Percentiles rank a stretch among this genome's conserved stretches.
These are phyloP conservation scores for Anticlea derivata DNA, from an alignment of 2,888 invertebrate genomes.

Conservation along the genomic window DNA sequence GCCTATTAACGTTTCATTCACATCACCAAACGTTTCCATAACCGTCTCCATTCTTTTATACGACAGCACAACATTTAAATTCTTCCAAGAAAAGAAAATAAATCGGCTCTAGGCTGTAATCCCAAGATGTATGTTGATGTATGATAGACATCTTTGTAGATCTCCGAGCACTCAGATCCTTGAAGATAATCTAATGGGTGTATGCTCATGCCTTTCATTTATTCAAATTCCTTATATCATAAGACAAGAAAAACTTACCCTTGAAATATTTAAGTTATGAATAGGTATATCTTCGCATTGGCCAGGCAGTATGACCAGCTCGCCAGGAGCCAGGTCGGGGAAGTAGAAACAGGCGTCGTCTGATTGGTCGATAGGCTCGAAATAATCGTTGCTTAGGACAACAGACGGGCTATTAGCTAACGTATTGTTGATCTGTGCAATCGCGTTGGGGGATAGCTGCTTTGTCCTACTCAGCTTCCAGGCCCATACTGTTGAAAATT, in stretches of 20 bases:
- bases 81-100: too few relatives aligned
- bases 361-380: slow-evolving; percentile 56
- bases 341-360: slow-evolving; percentile 62
- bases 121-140: too few relatives aligned
- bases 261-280: slow-evolving; percentile 50
- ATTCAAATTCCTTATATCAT: too few relatives aligned
- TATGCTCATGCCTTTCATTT: too few relatives aligned
- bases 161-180: too few relatives aligned
- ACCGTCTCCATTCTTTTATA: too few relatives aligned
- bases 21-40: too few relatives aligned
- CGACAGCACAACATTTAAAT: too few relatives aligned
- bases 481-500: slow-evolving; percentile 59
- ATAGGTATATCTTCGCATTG: slow-evolving; percentile 61
- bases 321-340: slow-evolving; percentile 55
- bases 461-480: slow-evolving; percentile 68
- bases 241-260: slow-evolving; percentile 45
- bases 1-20: too few relatives aligned
- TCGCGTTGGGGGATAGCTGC: slow-evolving; percentile 41
- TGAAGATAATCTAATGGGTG: too few relatives aligned
- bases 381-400: slow-evolving; percentile 58
- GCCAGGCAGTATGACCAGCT: slow-evolving; percentile 59
- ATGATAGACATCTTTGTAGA: too few relatives aligned
- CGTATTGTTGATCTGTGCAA: slow-evolving; percentile 46
- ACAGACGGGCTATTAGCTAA: slow-evolving; percentile 40
- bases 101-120: too few relatives aligned